Base-by-base conservation (phyloP, 2,113 vertebrate species). In the Pluvianellus socialis region DNA sequence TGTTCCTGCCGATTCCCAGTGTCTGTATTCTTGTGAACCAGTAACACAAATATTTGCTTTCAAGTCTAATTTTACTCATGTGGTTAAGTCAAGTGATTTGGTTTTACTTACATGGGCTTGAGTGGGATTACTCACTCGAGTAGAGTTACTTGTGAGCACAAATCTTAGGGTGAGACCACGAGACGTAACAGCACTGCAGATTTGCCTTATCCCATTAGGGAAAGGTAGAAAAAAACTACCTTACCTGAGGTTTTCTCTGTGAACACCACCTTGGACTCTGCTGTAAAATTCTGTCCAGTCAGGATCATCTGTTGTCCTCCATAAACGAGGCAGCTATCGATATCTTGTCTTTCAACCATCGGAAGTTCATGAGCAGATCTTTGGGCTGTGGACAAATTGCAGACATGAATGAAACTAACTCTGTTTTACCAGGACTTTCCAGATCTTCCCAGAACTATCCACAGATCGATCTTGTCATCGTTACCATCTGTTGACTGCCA, bases 261-360 rank as follows among this genome's bases (percentile, higher is more conserved):
- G 61, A 99, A 99, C 70, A 99, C 97, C 62, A 99, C 99, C 93
- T 99, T 99, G 91, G 99, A 99, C 95, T 99, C 99, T 4, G 99
- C 98, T 44, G 99, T 99, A 97, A 99, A 99, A 96, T 99, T 99
- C 87, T 99, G 99, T 35, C 99, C 99, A 0, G 98, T 99, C 84
- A 99, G 98, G 94, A 99, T 99, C 99, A 99, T 99, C 98, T 99
- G 99, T 82, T 99, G 99, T 73, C 99, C 99, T 32, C 99, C 99
- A 55, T 99, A 99, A 18, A 99, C 99, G 0, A 99, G 99, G 97
- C 99, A 99, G 96, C 98, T 98, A 87, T 99, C 99, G n/a, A 98
- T 98, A 96, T 99, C 99, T 91, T 99, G 99, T 94, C 99, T 99
- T 85, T 99, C 99, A 93, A 99, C 99, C 99, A 99, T 99, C 92